Conservation (phyloP, 1,140 invertebrate species). For the Sycophaga agraensis region DNA sequence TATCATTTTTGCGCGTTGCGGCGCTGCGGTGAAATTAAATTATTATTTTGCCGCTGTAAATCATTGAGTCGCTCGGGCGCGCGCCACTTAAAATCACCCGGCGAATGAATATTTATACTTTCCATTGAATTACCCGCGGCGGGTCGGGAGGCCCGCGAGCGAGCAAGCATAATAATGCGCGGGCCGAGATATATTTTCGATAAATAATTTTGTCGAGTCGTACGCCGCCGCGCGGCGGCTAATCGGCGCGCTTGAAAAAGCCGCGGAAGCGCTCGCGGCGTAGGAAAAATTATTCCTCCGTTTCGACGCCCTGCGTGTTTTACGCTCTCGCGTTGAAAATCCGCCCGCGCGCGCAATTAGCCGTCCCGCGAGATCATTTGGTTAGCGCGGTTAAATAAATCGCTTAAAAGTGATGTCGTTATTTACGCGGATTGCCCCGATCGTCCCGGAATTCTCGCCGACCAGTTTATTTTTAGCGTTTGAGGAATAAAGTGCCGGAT, state of each 20-base stretch:
- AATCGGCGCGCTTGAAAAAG: slow-evolving; percentile 41
- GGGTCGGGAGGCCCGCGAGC: not conserved
- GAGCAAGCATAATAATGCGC: slow-evolving; percentile 47
- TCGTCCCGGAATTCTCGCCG: too few relatives aligned
- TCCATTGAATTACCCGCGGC: slow-evolving; percentile 56
- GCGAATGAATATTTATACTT: slow-evolving; percentile 60
- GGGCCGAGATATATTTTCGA: slow-evolving; percentile 55
- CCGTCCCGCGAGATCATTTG: slow-evolving; percentile 20
- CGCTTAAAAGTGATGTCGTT: slow-evolving; percentile 19
- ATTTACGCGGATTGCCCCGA: not conserved
- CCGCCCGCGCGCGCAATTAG: slow-evolving; percentile 18
- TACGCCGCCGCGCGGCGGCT: slow-evolving; percentile 42
- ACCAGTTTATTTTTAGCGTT: too few relatives aligned
- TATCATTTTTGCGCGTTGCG: slow-evolving; percentile 52
- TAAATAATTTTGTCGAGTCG: slow-evolving; percentile 53
- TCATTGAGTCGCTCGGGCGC: slow-evolving; percentile 38
- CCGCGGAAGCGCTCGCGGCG: not conserved
- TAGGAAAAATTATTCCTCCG: slow-evolving; percentile 15
- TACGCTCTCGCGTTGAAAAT: slow-evolving; percentile 4
- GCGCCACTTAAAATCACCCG: slow-evolving; percentile 52
- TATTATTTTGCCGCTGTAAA: slow-evolving; percentile 58
- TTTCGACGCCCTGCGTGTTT: slow-evolving; percentile 1
- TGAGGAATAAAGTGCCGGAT: too few relatives aligned
- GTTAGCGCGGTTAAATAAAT: slow-evolving; percentile 22
- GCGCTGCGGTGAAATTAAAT: slow-evolving; percentile 57